Percentiles rank a stretch among this genome's conserved stretches.
Evolutionary conservation across 2,888 invertebrate species (phyloP).

Genomic region (Temnothorax ravouxi): DNA sequence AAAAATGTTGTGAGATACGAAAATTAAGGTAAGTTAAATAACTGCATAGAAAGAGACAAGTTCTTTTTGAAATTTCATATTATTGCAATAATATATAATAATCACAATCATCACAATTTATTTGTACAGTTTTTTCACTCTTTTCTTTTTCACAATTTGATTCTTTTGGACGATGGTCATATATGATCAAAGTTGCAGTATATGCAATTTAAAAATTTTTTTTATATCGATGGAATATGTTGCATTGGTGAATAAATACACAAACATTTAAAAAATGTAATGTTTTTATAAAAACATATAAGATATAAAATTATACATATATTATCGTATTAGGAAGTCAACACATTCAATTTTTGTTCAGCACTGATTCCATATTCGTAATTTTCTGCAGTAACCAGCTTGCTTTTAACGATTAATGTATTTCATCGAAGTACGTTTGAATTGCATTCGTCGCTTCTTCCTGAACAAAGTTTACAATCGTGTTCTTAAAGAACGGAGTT

Average conservation of each 20-base stretch:
- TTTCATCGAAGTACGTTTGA: background rate
- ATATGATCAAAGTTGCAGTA: background rate
- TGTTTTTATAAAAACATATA: conserved; percentile 5
- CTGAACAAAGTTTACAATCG: background rate
- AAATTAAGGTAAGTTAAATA: no score
- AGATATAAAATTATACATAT: background rate
- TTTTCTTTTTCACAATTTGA: no score
- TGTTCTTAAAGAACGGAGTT: background rate
- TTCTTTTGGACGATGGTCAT: no score
- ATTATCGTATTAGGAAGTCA: background rate
- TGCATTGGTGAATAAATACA: background rate
- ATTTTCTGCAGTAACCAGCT: background rate
- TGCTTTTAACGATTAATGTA: background rate
- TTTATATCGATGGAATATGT: background rate
- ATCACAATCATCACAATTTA: no score
- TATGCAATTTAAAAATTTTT: background rate
- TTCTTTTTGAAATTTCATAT: no score
- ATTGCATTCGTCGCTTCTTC: background rate
- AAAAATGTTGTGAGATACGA: no score
- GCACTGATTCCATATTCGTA: background rate
- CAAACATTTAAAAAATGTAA: background rate
- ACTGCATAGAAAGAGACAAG: no score
- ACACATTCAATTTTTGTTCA: background rate
- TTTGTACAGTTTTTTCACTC: no score
- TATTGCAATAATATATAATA: no score